These are phyloP conservation scores for Copidosoma aretas DNA, from an alignment of 2,888 invertebrate genomes.

Conservation along the genomic window DNA sequence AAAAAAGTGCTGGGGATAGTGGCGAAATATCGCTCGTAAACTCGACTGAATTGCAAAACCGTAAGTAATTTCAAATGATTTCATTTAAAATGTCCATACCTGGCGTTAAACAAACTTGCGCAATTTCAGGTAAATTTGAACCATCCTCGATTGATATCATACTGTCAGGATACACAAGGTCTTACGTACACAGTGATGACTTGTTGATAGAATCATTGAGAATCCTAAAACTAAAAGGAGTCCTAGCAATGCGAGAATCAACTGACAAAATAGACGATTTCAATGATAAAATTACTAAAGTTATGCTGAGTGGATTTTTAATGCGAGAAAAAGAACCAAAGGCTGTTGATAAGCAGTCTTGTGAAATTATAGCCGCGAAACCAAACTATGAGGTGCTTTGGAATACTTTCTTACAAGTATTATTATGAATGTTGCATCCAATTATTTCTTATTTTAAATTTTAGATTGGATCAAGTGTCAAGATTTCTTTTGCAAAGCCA, in stretches of 20 bases:
- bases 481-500: conserved; percentile 63
- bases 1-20: conserved; percentile 60
- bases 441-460: conserved; percentile 10
- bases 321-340: conserved; percentile 49
- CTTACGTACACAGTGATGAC: conserved; percentile 59
- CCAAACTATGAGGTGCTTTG: conserved; percentile 54
- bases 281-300: conserved; percentile 57
- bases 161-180: conserved; percentile 62
- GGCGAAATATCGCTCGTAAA: conserved; percentile 69
- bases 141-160: conserved; percentile 70
- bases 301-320: conserved; percentile 73
- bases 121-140: conserved; percentile 65
- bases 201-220: conserved; percentile 68
- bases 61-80: conserved; percentile 62
- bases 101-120: background rate
- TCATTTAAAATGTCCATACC: no score
- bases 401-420: background rate
- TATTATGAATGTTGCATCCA: background rate
- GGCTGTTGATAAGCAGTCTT: conserved; percentile 36
- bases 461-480: conserved; percentile 69
- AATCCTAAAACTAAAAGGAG: conserved; percentile 71
- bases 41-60: conserved; percentile 67
- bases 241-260: conserved; percentile 65
- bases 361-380: conserved; percentile 53
- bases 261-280: conserved; percentile 46